Base-by-base conservation (phyloP, 2,797 vertebrate genomes). In the Pygocentrus nattereri region DNA sequence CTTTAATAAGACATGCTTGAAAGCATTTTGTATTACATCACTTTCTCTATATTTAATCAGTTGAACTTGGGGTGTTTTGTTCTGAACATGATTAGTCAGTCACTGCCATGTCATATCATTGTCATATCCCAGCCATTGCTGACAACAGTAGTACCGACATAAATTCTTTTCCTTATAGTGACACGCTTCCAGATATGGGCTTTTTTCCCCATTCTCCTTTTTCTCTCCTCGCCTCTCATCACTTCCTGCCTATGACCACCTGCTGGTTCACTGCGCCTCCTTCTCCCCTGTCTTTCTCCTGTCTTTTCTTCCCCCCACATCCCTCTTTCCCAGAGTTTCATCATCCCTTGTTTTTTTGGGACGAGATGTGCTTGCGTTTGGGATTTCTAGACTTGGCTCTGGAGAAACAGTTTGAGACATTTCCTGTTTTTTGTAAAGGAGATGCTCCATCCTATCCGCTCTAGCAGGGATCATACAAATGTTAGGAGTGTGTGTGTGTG, bases 241-340 rank as follows among this genome's bases (percentile, higher is more conserved):
- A 70, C 62, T 82, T 59, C 54, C 54, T 62, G 62, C 73, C 59
- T 71, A 56, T 84, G 74, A 81, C 79, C 82, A 54, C 78, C 50
- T 78, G 71, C 82, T 78, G 74, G 71, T 84, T 70, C 77, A 78
- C 61, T 77, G 47, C 54, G 74, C 78, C 78, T 77, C 50, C 31
- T 56, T 61, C 65, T 54, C 52, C 30, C 52, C 50, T 13, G 62
- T 61, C 62, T 7, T 54, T 50, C 41, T 41, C 56, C 30, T 74
- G 74, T 78, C 47, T 68, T 74, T 68, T 59, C 67, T 27, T 18
- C 27, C 27, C 61, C 56, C 59, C 8, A 67, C 65, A 69, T 79
- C 59, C 41, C 52, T 83, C 82, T 85, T 88, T 86, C 86, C 67
- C 52, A 30, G 68, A 44, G 79, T 88, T 88, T 84, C 87, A 88